phyloP scores from a whole-genome alignment of 2,797 vertebrate species.

The Chaetodon trifasciatus region DNA sequence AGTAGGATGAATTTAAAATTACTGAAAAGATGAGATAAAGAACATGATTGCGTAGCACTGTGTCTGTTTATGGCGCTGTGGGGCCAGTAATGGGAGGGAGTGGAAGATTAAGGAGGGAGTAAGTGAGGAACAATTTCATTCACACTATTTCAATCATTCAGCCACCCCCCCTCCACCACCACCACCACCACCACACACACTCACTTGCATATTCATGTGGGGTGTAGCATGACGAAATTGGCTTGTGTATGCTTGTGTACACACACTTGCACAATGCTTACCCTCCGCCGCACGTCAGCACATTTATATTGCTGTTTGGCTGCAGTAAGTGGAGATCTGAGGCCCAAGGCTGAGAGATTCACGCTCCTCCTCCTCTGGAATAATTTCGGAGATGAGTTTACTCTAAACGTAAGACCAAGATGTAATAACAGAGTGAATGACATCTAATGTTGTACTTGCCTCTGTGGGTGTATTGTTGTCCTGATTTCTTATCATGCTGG shows the following conservation, averaged over 20 bases:
- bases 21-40: neutral
- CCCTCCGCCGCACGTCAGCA: conserved; percentile 47
- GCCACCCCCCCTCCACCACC: neutral
- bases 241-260: conserved; percentile 46
- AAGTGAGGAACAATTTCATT: conserved; percentile 52
- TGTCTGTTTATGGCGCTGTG: conserved; percentile 9
- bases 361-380: conserved; percentile 18
- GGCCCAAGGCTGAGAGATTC: conserved; percentile 27
- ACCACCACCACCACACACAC: neutral
- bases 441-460: neutral
- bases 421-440: conserved; percentile 4
- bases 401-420: neutral
- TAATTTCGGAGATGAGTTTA: conserved; percentile 7
- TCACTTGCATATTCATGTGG: conserved; percentile 58
- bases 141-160: conserved; percentile 57
- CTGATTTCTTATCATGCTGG: conserved; percentile 1
- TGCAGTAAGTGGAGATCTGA: conserved; percentile 35
- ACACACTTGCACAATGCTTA: conserved; percentile 35
- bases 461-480: conserved; percentile 14
- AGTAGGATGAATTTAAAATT: neutral
- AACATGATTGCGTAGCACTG: neutral
- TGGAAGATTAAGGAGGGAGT: conserved; percentile 27
- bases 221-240: conserved; percentile 53
- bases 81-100: conserved; percentile 28
- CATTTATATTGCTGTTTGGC: conserved; percentile 44